Evolutionary conservation across 2,797 vertebrate species (phyloP).

Genomic region (Lacerta viridis): DNA sequence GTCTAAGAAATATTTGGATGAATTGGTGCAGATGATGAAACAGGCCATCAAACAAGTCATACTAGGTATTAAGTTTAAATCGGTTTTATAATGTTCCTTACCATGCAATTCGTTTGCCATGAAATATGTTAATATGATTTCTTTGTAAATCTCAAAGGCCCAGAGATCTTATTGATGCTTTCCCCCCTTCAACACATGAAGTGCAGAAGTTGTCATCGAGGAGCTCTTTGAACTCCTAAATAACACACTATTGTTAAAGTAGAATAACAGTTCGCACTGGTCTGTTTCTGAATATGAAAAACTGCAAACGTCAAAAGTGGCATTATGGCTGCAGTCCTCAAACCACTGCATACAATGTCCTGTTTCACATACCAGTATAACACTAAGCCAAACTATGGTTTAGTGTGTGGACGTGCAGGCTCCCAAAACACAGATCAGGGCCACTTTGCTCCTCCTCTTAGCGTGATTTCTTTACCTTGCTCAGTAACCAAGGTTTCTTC

Average conservation of each 20-base stretch:
- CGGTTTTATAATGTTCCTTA: background rate
- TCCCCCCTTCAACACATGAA: background rate
- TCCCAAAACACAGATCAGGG: too few species aligned
- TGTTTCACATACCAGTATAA: too few species aligned
- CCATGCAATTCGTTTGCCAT: background rate
- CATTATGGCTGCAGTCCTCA: background rate
- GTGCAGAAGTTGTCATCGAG: background rate
- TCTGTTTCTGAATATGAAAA: background rate
- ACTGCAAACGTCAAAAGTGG: background rate
- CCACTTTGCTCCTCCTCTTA: too few species aligned
- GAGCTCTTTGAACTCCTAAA: background rate
- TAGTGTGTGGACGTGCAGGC: too few species aligned
- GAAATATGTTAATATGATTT: background rate
- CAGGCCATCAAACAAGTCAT: background rate
- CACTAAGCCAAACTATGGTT: too few species aligned
- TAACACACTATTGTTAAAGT: background rate
- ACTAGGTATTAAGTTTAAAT: slow-evolving; percentile 5
- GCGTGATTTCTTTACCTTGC: too few species aligned
- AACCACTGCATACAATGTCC: background rate
- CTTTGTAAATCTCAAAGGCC: background rate
- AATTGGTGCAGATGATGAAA: background rate
- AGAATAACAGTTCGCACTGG: background rate
- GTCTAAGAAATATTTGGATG: background rate
- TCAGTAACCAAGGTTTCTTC: too few species aligned
- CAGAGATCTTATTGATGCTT: background rate